phyloP scores from a whole-genome alignment of 2,113 vertebrate species.

The Carassius carassius region DNA sequence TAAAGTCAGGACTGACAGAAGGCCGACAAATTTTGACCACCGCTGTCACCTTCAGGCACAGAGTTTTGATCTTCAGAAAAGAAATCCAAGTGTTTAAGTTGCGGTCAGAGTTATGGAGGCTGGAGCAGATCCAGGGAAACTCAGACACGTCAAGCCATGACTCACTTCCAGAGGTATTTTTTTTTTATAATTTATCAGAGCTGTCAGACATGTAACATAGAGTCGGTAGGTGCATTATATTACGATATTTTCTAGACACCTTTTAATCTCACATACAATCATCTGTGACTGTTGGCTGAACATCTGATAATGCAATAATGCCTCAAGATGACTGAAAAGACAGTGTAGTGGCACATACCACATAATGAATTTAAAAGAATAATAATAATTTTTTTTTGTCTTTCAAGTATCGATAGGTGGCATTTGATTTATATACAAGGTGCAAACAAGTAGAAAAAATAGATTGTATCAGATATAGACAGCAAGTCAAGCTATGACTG shows the following conservation, averaged over 20 bases:
- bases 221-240: slow-evolving; percentile 21
- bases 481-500: neutral
- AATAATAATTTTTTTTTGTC: neutral
- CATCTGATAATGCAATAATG: slow-evolving; percentile 32
- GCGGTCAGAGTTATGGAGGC: slow-evolving; percentile 16
- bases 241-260: neutral
- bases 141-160: neutral
- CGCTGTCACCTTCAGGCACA: slow-evolving; percentile 50
- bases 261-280: neutral
- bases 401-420: neutral
- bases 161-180: neutral
- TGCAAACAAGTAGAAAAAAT: neutral
- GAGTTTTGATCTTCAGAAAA: slow-evolving; percentile 60
- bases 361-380: too few species aligned
- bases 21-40: slow-evolving; percentile 64
- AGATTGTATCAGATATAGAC: neutral
- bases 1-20: slow-evolving; percentile 51
- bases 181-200: slow-evolving; percentile 53
- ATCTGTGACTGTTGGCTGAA: neutral
- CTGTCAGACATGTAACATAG: slow-evolving; percentile 61
- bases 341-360: neutral
- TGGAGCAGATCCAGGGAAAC: slow-evolving; percentile 5
- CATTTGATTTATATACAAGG: neutral
- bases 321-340: neutral
- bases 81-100: slow-evolving; percentile 46